Evolutionary conservation across 2,113 vertebrate genomes (phyloP).

Genomic region (Solea solea): DNA sequence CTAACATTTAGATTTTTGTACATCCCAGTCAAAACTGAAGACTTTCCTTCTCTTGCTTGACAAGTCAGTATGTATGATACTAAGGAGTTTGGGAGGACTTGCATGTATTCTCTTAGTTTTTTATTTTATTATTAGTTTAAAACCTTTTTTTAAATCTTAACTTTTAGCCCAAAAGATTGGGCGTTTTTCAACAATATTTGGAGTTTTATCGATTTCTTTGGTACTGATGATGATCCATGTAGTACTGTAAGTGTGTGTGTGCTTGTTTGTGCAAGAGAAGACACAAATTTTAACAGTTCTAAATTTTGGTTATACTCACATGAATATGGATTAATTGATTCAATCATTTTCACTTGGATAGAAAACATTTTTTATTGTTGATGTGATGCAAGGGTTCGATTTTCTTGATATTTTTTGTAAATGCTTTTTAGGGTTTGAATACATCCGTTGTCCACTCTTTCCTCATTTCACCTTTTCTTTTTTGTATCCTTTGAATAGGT

Average conservation of each 20-base stretch:
- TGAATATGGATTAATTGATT: slow-evolving; percentile 36
- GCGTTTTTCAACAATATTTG: slow-evolving; percentile 64
- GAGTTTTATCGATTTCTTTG: slow-evolving; percentile 64
- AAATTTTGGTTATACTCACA: slow-evolving; percentile 30
- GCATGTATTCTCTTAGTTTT: slow-evolving; percentile 73
- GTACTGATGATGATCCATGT: slow-evolving; percentile 66
- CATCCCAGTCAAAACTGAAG: slow-evolving; percentile 65
- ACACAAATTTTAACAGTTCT: slow-evolving; percentile 35
- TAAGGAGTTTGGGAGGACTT: slow-evolving; percentile 72
- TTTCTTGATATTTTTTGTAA: slow-evolving; percentile 62
- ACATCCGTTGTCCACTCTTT: slow-evolving; percentile 43
- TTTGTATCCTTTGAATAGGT: slow-evolving; percentile 43
- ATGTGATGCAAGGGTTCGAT: slow-evolving; percentile 26
- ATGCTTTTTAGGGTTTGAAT: slow-evolving; percentile 53
- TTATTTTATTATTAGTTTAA: slow-evolving; percentile 33
- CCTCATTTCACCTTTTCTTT: slow-evolving; percentile 43
- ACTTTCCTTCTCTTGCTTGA: slow-evolving; percentile 60
- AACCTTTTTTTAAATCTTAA: slow-evolving; percentile 63
- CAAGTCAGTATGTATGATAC: slow-evolving; percentile 76
- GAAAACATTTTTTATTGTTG: slow-evolving; percentile 33
- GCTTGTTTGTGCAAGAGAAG: slow-evolving; percentile 54
- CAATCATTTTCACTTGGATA: slow-evolving; percentile 25
- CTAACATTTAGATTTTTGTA: slow-evolving; percentile 57
- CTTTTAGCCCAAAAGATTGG: slow-evolving; percentile 50
- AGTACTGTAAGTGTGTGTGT: slow-evolving; percentile 49